Conservation (phyloP, 2,888 invertebrate genomes). For the Pelosia muscerda region DNA sequence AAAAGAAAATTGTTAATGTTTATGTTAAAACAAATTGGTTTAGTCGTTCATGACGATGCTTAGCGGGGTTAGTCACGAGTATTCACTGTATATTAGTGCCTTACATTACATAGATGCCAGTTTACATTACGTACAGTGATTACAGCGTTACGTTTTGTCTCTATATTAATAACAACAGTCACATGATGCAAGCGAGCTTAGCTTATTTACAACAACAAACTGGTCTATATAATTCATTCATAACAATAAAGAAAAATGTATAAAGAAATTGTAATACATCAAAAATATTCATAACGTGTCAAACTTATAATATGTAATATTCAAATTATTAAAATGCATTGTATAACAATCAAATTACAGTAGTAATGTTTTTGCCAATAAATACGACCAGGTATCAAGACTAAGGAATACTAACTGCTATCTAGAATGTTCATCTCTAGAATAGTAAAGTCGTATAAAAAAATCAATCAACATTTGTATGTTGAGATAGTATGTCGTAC, state of each 20-base stretch:
- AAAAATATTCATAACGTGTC: slow-evolving; percentile 50
- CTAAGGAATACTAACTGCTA: slow-evolving; percentile 59
- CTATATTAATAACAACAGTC: slow-evolving; percentile 83
- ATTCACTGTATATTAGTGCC: slow-evolving; percentile 76
- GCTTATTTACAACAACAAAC: slow-evolving; percentile 81
- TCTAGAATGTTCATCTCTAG: slow-evolving; percentile 68
- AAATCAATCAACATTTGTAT: slow-evolving; percentile 24
- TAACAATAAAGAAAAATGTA: slow-evolving; percentile 64
- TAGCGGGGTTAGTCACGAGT: slow-evolving; percentile 84
- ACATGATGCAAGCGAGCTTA: slow-evolving; percentile 85
- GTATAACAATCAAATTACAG: slow-evolving; percentile 57
- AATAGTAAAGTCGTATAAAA: slow-evolving; percentile 45
- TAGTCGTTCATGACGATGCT: slow-evolving; percentile 72
- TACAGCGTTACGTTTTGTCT: slow-evolving; percentile 64
- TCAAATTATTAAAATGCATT: slow-evolving; percentile 48
- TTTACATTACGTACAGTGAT: slow-evolving; percentile 73
- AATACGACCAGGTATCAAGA: slow-evolving; percentile 62
- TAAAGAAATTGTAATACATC: slow-evolving; percentile 54
- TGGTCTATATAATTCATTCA: slow-evolving; percentile 64
- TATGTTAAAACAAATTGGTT: slow-evolving; percentile 65
- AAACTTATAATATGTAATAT: slow-evolving; percentile 54
- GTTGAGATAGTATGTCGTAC: slow-evolving; percentile 46
- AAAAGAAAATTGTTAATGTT: slow-evolving; percentile 55
- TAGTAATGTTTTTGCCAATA: slow-evolving; percentile 83
- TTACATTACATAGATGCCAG: slow-evolving; percentile 77